Base-by-base conservation (phyloP, 2,797 vertebrate species). In the Muscicapa striata region DNA sequence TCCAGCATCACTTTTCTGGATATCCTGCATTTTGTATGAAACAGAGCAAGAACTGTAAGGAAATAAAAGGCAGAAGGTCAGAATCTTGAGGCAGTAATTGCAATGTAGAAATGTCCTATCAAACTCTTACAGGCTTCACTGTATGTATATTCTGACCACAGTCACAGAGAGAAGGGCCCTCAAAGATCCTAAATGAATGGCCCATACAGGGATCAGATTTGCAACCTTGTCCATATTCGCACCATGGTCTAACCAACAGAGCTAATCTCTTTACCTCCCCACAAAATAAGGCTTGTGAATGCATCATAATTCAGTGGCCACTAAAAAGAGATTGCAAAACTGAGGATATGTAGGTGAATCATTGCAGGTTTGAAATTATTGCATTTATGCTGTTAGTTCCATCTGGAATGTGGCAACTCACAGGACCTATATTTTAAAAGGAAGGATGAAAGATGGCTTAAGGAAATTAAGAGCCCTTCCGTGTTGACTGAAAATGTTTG, bases 271-370 rank as follows among this genome's bases (percentile, higher is more conserved):
- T 48, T 38, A 48, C 12, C 52, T 54, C 87, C 11, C 23, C 45
- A n/a, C 13, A 23, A 57, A 69, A 59, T 69, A 63, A 49, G 10
- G 13, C 8, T 49, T 63, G 4, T 3, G 5, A 61, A 22, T 4
- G 1, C 0, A 1, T 18, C 11, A 8, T 24, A 8, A 48, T 36
- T 11, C 4, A 58, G 34, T 26, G 7, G 34, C 57, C 34, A 26
- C 23, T 11, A 36, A 58, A 34, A 58, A 26, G 23, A 58, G 23
- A 58, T 58, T 58, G 34, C 23, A 58, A 58, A 58, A 17, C 34
- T 36, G 57, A 36, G 23, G 40, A 2, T 62, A 9, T 6, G 2
- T 19, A 4, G 49, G 7, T 83, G 81, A 84, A 48, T 91, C 81
- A 43, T 49, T 32, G 16, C 21, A 57, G 38, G 6, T 72, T 54